Base-by-base conservation (phyloP, 2,888 invertebrate species). In the Metallyticus violacea region DNA sequence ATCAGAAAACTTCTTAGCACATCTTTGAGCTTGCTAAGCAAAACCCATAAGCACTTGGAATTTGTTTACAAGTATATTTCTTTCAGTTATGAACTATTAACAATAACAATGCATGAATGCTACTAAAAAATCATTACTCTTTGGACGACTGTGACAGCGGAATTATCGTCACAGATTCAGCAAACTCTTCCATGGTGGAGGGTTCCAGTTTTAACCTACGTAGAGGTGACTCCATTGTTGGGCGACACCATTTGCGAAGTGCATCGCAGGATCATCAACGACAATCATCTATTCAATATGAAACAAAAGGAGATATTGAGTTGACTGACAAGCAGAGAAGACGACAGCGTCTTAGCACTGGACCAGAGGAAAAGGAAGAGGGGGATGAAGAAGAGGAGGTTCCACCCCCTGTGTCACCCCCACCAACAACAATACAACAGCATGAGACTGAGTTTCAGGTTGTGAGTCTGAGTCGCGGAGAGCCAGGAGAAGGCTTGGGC, bases 91-190 rank as follows among this genome's bases (percentile, higher is more conserved):
- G n/a, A n/a, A n/a, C n/a, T n/a, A n/a, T n/a, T n/a, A n/a, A n/a
- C n/a, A n/a, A n/a, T n/a, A n/a, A n/a, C n/a, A n/a, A n/a, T n/a
- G n/a, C n/a, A n/a, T n/a, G n/a, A n/a, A n/a, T n/a, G n/a, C n/a
- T n/a, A n/a, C n/a, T n/a, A n/a, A n/a, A n/a, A n/a, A n/a, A n/a
- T n/a, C n/a, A n/a, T n/a, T n/a, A n/a, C n/a, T n/a, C 40, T 4
- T 22, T 62, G 5, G 83, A 95, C 90, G 96, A 96, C 91, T 95
- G 95, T 87, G 96, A 96, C 91, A 96, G 96, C 30, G 96, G 96
- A 40, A 81, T 81, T 77, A 96, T 96, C 89, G 95, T 96, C 89
- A 96, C 95, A 90, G 95, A 95, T 90, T 95, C 95, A 1, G 94
- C 95, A 7, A 94, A 94, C 84, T 95, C 95, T 86, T 95, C 95